Evolutionary conservation across 2,888 invertebrate species (phyloP).

Genomic region (Muschampia plurimacula): DNA sequence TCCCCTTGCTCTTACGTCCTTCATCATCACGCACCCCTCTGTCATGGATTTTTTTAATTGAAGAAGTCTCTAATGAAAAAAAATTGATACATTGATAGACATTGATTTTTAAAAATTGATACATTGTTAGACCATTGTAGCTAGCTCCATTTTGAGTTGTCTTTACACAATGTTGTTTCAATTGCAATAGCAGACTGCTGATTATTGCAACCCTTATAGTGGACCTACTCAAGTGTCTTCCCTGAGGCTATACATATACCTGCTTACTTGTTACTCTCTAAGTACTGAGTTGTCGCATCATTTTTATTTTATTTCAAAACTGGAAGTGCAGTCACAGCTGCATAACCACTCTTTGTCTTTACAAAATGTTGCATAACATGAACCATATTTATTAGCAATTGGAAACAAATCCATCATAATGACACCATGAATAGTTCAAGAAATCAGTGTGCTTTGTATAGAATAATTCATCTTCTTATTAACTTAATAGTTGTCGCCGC

Average conservation of each 20-base stretch:
- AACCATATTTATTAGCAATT: conserved; percentile 30
- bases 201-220: too few species aligned
- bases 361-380: background rate
- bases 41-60: background rate
- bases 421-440: conserved; percentile 12
- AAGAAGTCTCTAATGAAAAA: background rate
- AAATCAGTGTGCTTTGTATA: conserved; percentile 24
- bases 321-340: background rate
- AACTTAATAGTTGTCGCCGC: conserved; percentile 45
- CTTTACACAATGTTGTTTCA: too few species aligned
- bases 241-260: too few species aligned
- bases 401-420: conserved; percentile 24
- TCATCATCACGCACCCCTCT: background rate
- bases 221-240: too few species aligned
- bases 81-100: too few species aligned
- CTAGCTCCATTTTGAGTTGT: too few species aligned
- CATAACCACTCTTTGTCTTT: background rate
- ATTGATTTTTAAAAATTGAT: too few species aligned
- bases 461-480: conserved; percentile 42
- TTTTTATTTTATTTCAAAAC: too few species aligned
- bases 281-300: too few species aligned
- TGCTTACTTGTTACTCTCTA: too few species aligned
- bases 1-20: background rate
- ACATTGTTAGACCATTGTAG: too few species aligned
- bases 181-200: too few species aligned